These are phyloP conservation scores for Rhorus exstirpatorius DNA, from an alignment of 2,888 invertebrate species.

Conservation along the genomic window DNA sequence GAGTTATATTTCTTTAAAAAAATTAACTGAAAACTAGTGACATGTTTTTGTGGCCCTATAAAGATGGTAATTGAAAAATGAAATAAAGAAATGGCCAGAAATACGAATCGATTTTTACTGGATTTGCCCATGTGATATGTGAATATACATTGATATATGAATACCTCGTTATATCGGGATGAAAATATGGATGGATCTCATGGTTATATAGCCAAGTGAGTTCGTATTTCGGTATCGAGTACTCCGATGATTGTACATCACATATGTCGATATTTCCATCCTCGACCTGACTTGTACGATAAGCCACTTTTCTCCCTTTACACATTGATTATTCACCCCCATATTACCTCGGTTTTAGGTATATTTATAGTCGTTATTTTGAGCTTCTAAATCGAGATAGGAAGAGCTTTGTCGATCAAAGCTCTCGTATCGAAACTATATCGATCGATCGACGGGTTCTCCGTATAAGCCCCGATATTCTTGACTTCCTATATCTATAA, in stretches of 20 bases:
- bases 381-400: neutral
- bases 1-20: neutral
- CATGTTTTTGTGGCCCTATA: too few relatives aligned
- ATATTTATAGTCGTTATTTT: neutral
- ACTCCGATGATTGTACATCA: neutral
- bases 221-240: neutral
- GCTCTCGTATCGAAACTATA: constrained; percentile 9
- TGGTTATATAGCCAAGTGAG: neutral
- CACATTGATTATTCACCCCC: constrained; percentile 8
- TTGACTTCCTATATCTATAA: constrained; percentile 44
- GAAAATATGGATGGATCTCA: neutral
- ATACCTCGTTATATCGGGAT: neutral
- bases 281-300: neutral
- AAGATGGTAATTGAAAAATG: too few relatives aligned
- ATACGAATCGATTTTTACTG: neutral
- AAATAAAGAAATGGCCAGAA: neutral
- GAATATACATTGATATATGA: neutral
- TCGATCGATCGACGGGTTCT: constrained; percentile 44
- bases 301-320: neutral
- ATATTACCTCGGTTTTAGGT: neutral
- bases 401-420: neutral
- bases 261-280: neutral
- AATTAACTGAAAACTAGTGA: too few relatives aligned
- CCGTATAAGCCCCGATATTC: neutral
- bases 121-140: neutral